These are phyloP conservation scores for Cataglyphis livida DNA, from an alignment of 2,888 invertebrate species.

Conservation along the genomic window DNA sequence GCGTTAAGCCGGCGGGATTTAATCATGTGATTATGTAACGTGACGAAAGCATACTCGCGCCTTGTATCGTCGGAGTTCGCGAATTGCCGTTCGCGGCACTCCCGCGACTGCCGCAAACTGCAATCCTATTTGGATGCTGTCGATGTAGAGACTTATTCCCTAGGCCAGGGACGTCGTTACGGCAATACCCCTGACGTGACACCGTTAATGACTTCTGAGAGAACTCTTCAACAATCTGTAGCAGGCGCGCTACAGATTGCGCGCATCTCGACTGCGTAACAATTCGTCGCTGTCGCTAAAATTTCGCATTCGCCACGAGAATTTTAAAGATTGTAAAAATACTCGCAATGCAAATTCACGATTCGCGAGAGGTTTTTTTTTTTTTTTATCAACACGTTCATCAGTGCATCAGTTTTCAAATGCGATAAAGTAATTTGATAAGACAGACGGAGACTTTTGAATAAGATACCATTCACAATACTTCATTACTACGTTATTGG, in stretches of 20 bases:
- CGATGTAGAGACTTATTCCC: conserved; percentile 52
- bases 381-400: not conserved
- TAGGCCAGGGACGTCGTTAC: conserved; percentile 36
- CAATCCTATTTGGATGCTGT: conserved; percentile 53
- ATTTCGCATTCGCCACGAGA: conserved; percentile 12
- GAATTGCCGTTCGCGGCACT: conserved; percentile 50
- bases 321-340: conserved; percentile 22
- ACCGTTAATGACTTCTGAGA: conserved; percentile 53
- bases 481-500: conserved; percentile 39
- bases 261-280: conserved; percentile 17
- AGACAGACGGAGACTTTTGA: conserved; percentile 22
- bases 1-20: conserved; percentile 54
- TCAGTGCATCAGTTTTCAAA: not conserved
- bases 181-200: conserved; percentile 41
- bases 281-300: not conserved
- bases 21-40: conserved; percentile 55
- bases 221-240: conserved; percentile 44
- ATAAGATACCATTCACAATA: conserved; percentile 40
- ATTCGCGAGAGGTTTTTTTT: not conserved
- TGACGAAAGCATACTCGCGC: conserved; percentile 49
- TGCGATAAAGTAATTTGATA: conserved; percentile 30
- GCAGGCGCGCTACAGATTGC: not conserved
- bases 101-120: conserved; percentile 20
- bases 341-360: not conserved
- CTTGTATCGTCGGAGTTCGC: conserved; percentile 43